Percentiles rank a stretch among this genome's conserved stretches.
Conservation (phyloP, 2,113 vertebrate genomes). For the Xenotilapia caudafasciata region DNA sequence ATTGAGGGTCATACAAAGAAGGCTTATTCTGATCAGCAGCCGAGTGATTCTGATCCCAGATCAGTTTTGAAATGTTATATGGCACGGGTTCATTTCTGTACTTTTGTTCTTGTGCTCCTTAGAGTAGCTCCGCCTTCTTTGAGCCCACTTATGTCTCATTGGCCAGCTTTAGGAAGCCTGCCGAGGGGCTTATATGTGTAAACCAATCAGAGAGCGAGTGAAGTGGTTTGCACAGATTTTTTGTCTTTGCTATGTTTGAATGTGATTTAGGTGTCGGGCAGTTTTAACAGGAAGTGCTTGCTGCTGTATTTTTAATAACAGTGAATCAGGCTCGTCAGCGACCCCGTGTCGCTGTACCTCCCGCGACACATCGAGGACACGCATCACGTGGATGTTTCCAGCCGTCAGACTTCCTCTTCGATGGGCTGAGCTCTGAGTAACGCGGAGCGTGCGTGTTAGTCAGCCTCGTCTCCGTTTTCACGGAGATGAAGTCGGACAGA, state of each 20-base stretch:
- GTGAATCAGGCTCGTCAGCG: not conserved
- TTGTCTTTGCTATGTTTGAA: not conserved
- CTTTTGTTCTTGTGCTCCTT: not conserved
- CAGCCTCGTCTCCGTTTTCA: not conserved
- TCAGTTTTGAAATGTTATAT: not conserved
- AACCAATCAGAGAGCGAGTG: not conserved
- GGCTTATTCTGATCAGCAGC: not conserved
- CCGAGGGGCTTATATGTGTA: not conserved
- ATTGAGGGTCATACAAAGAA: not conserved
- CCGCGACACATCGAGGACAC: not conserved
- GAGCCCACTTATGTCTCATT: fast-evolving
- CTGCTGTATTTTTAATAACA: not conserved
- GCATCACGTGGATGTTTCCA: not conserved
- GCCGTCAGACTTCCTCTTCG: not conserved
- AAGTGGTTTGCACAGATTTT: not conserved
- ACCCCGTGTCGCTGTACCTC: not conserved
- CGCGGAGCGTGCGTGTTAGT: not conserved
- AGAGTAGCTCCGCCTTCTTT: not conserved
- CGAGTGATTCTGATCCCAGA: not conserved
- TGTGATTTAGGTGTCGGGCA: too few species aligned
- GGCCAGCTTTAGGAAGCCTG: not conserved
- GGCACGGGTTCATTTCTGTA: not conserved
- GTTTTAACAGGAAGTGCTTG: not conserved
- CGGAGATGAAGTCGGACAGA: not conserved
- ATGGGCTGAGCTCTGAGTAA: not conserved